These are phyloP conservation scores for Dexiosoma caninum DNA, from an alignment of 2,888 invertebrate genomes.

Conservation along the genomic window DNA sequence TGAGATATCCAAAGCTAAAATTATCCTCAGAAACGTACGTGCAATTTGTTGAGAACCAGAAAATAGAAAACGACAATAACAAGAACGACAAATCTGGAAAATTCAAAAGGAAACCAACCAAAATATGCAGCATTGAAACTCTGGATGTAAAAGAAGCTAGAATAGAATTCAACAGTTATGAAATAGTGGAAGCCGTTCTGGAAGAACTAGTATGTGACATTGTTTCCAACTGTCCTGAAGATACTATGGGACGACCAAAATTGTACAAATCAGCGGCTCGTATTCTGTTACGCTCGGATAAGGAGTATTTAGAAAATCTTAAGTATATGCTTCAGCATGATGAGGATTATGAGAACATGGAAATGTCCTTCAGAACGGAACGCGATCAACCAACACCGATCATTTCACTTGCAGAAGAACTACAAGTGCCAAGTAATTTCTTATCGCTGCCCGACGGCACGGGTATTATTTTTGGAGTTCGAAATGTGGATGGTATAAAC, in stretches of 20 bases:
- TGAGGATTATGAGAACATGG: constrained; percentile 75
- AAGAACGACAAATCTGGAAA: constrained; percentile 29
- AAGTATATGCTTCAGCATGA: constrained; percentile 70
- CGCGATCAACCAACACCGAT: constrained; percentile 71
- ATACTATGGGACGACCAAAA: constrained; percentile 54
- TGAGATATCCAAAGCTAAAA: constrained; percentile 69
- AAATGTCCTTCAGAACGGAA: constrained; percentile 77
- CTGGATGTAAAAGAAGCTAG: constrained; percentile 70
- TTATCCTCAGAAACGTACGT: constrained; percentile 69
- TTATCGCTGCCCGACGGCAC: constrained; percentile 80
- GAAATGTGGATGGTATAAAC: constrained; percentile 76
- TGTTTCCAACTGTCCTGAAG: constrained; percentile 66
- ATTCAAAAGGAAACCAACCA: constrained; percentile 51
- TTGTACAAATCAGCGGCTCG: constrained; percentile 70
- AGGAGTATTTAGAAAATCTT: constrained; percentile 70
- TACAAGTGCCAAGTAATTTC: constrained; percentile 81
- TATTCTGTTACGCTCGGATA: constrained; percentile 72
- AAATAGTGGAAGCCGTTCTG: constrained; percentile 69
- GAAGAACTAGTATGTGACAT: constrained; percentile 68
- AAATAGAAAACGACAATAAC: background rate
- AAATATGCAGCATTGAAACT: constrained; percentile 71
- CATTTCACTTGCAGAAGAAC: constrained; percentile 79
- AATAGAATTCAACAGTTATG: constrained; percentile 66
- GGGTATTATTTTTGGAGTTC: constrained; percentile 80
- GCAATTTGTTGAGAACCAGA: constrained; percentile 55